These are phyloP conservation scores for Saguinus midas DNA, from an alignment of 2,113 vertebrate genomes.

Conservation along the genomic window DNA sequence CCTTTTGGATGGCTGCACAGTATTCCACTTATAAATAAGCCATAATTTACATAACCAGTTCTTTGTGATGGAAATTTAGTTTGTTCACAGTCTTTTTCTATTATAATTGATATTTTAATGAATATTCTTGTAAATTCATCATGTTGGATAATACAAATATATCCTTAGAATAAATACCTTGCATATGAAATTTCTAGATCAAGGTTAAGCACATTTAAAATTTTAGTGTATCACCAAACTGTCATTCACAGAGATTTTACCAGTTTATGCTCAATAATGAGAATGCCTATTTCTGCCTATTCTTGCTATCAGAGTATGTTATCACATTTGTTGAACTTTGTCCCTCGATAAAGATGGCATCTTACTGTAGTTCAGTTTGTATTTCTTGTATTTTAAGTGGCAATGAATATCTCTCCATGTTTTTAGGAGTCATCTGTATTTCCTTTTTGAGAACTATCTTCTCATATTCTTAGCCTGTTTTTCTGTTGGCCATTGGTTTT, in stretches of 20 bases:
- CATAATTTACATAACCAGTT: background rate
- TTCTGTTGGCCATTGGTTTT: background rate
- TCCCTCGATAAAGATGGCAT: background rate
- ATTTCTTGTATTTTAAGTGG: conserved; percentile 25
- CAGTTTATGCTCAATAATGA: background rate
- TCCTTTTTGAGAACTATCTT: background rate
- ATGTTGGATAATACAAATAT: background rate
- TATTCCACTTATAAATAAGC: background rate
- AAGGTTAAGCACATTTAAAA: background rate
- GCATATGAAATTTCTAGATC: background rate
- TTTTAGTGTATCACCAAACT: background rate
- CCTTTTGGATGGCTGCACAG: background rate
- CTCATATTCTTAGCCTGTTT: background rate
- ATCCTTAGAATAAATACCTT: background rate
- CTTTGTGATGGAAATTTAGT: background rate
- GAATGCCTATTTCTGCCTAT: background rate
- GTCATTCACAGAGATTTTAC: background rate
- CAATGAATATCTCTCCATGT: background rate
- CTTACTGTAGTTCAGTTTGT: background rate
- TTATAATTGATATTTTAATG: background rate
- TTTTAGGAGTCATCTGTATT: conserved; percentile 6
- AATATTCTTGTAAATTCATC: background rate
- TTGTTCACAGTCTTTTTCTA: background rate
- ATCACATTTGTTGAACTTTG: background rate
- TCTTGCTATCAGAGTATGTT: background rate